A percentile compares a stretch with the other conserved stretches of the same genome.
These are phyloP conservation scores for Tupaia tana DNA, from an alignment of 2,113 vertebrate species.

Conservation along the genomic window DNA sequence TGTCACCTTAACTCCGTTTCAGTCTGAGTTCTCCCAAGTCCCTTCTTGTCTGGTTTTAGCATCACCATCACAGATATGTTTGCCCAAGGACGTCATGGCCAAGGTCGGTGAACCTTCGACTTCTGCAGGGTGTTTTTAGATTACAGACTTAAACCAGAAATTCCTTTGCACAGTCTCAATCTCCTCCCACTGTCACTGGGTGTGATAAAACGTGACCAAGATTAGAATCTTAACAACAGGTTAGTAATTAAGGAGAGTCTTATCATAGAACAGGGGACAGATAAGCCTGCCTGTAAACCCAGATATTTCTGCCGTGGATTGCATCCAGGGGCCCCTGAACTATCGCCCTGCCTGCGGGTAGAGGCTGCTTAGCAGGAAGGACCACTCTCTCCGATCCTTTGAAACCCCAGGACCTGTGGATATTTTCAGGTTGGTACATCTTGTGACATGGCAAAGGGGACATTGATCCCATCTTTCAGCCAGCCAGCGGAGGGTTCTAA, in stretches of 20 bases:
- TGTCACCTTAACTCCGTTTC: neutral
- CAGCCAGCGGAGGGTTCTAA: neutral
- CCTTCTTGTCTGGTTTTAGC: neutral
- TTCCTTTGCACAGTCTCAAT: neutral
- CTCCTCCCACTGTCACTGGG: neutral
- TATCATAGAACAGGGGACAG: neutral
- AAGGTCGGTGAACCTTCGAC: neutral
- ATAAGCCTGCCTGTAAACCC: neutral
- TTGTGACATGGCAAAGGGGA: neutral
- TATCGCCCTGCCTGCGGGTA: neutral
- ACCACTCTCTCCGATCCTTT: neutral
- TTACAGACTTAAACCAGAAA: neutral
- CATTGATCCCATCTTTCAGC: neutral
- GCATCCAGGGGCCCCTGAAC: neutral
- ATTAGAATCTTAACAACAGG: constrained; percentile 17
- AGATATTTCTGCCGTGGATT: neutral
- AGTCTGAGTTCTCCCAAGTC: neutral
- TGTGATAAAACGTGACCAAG: neutral
- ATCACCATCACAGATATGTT: neutral
- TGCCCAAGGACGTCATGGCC: neutral
- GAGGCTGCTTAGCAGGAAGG: neutral
- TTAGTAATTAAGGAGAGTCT: neutral
- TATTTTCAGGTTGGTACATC: neutral
- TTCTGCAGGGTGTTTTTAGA: neutral
- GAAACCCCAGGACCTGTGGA: neutral